Conservation (phyloP, 30 jellyfish, hydroid and myxozoan species). For the Turritopsis rubra region DNA sequence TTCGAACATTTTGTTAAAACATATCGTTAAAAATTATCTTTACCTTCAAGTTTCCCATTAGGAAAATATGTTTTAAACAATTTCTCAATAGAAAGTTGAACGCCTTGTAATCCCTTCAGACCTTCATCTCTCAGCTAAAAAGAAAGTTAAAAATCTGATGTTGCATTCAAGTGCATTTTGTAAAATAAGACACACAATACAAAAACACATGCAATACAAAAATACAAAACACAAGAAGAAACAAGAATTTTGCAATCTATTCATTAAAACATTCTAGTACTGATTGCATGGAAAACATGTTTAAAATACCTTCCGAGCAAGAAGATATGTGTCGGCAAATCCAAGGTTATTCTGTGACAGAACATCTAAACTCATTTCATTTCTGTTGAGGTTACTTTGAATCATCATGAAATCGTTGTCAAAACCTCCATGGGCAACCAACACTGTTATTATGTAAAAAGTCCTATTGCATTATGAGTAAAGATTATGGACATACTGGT, state of each 20-base stretch:
- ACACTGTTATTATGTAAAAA: neutral
- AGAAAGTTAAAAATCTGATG: neutral
- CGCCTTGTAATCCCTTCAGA: neutral
- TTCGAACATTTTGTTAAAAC: too few species aligned
- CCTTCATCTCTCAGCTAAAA: conserved; percentile 11
- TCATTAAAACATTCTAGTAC: neutral
- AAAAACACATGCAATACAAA: too few species aligned
- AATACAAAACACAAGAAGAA: too few species aligned
- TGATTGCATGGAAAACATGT: too few species aligned
- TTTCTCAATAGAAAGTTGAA: conserved; percentile 15
- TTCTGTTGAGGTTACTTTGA: conserved; percentile 10
- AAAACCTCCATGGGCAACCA: conserved; percentile 22
- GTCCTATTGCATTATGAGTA: neutral
- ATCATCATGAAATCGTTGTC: conserved; percentile 23
- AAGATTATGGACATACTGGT: neutral
- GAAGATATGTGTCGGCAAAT: conserved; percentile 23
- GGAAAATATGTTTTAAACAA: conserved; percentile 2
- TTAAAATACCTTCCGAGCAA: conserved; percentile 12
- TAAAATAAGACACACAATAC: neutral
- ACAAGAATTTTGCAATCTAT: neutral
- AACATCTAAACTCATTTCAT: neutral
- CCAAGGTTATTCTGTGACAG: neutral
- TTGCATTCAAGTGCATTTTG: neutral
- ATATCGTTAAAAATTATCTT: neutral
- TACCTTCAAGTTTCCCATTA: neutral